Conservation (phyloP, 2,113 vertebrate genomes). For the Tragelaphus scriptus region DNA sequence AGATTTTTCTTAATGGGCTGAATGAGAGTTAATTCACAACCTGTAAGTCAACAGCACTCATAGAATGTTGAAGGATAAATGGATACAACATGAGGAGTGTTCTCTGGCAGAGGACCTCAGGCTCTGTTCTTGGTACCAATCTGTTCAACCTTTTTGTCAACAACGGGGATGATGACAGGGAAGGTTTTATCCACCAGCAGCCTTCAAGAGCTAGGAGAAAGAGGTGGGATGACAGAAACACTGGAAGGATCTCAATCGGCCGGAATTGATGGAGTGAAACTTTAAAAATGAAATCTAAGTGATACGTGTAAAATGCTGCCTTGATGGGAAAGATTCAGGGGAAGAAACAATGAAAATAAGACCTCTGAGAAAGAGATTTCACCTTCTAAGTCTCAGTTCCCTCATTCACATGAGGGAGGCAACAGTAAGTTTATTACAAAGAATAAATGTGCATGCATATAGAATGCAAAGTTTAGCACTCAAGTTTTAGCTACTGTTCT, state of each 20-base stretch:
- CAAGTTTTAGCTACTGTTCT: neutral
- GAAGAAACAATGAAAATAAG: neutral
- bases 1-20: neutral
- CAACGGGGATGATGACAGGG: neutral
- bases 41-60: neutral
- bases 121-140: neutral
- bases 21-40: neutral
- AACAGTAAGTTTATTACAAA: neutral
- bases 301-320: neutral
- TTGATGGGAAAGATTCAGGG: neutral
- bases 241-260: neutral
- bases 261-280: neutral
- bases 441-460: neutral
- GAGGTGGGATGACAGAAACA: neutral
- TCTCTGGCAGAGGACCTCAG: neutral
- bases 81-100: neutral
- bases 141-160: neutral
- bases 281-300: conserved; percentile 12
- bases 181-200: neutral
- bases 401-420: neutral
- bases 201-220: neutral
- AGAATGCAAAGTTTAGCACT: neutral
- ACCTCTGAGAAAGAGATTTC: neutral
- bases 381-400: neutral
- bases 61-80: neutral